Evolutionary conservation across 1,140 invertebrate genomes (phyloP).

Genomic region (Calephelis nemesis): DNA sequence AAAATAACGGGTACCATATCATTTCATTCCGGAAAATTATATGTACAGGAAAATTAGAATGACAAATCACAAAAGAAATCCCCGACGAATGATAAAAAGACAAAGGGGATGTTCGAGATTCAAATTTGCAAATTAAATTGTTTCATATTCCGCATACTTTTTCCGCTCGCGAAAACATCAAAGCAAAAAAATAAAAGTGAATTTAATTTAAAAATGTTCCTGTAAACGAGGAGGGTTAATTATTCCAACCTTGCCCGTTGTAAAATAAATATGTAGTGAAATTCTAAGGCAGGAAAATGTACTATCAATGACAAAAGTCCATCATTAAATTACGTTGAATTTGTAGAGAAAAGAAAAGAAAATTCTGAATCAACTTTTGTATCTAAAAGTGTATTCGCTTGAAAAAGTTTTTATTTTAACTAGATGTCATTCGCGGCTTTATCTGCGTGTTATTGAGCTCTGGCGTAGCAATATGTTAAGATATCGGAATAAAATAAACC

Average conservation of each 20-base stretch:
- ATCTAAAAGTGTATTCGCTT: too few relatives aligned
- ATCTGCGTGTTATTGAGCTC: too few relatives aligned
- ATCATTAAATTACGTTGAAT: background rate
- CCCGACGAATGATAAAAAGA: conserved; percentile 11
- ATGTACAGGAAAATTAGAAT: conserved; percentile 7
- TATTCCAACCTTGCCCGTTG: conserved; percentile 23
- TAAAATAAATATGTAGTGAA: conserved; percentile 23
- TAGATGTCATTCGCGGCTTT: too few relatives aligned
- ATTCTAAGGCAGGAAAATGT: conserved; percentile 22
- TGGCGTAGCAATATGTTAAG: too few relatives aligned
- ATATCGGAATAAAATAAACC: too few relatives aligned
- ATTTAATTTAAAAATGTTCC: conserved; percentile 26
- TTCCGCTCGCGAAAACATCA: conserved; percentile 24
- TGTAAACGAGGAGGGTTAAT: conserved; percentile 23
- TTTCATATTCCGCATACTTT: conserved; percentile 23
- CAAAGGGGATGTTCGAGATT: conserved; percentile 19
- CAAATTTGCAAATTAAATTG: conserved; percentile 22
- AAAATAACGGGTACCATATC: background rate
- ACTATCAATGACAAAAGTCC: background rate
- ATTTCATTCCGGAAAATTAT: background rate
- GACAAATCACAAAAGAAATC: conserved; percentile 18
- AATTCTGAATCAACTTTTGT: too few relatives aligned
- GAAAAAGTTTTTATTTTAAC: too few relatives aligned
- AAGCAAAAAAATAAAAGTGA: conserved; percentile 22
- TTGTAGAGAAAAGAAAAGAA: too few relatives aligned